Conservation (phyloP, 2,113 vertebrate species). For the Oxyruncus cristatus region DNA sequence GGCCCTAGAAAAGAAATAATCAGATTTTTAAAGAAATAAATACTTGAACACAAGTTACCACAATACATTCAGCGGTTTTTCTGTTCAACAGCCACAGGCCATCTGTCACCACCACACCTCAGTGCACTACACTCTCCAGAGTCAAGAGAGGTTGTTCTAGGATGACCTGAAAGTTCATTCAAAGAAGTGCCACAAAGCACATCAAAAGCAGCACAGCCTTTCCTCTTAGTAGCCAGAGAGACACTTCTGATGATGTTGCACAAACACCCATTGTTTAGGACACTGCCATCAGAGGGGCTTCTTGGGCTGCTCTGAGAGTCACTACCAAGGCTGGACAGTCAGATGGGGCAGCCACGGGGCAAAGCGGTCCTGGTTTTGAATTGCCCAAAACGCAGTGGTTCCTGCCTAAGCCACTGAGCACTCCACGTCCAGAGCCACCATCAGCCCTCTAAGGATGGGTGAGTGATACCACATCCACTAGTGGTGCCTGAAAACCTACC, state of each 20-base stretch:
- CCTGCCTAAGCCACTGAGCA: background rate
- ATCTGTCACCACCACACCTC: background rate
- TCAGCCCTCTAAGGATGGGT: background rate
- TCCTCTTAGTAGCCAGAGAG: background rate
- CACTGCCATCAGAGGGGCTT: background rate
- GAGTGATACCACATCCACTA: background rate
- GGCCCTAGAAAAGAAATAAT: background rate
- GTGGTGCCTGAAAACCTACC: background rate
- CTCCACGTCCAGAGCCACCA: background rate
- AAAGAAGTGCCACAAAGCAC: background rate
- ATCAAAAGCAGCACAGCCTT: background rate
- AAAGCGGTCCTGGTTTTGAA: background rate
- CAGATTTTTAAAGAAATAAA: background rate
- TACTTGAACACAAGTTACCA: background rate
- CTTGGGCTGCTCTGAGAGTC: background rate
- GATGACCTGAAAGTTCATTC: background rate
- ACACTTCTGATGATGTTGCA: background rate
- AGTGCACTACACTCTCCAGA: fast-evolving
- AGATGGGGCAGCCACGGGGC: background rate
- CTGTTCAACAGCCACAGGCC: background rate
- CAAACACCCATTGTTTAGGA: background rate
- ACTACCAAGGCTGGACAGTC: background rate
- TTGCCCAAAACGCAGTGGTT: background rate
- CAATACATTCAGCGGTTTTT: background rate
- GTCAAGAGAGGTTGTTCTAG: background rate